These are phyloP conservation scores for Drosophila ironensis DNA, from an alignment of 1,140 invertebrate species.

Conservation along the genomic window DNA sequence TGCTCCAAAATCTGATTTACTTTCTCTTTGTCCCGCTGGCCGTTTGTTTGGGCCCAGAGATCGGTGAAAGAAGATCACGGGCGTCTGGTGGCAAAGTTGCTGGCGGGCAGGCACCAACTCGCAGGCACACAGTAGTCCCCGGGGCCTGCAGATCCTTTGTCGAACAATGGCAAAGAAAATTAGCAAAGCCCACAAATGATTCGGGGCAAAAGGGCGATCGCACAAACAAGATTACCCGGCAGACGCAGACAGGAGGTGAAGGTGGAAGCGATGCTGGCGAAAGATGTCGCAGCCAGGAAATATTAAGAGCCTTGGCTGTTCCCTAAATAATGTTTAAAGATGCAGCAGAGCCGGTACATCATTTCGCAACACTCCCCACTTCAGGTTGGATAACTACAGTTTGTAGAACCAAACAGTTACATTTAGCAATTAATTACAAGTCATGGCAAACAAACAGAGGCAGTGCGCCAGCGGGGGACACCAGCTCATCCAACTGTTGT, in stretches of 20 bases:
- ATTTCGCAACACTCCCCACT: not conserved
- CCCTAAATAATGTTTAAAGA: too few species aligned
- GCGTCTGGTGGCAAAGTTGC: constrained; percentile 54
- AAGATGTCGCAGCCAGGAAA: constrained; percentile 32
- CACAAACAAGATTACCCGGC: constrained; percentile 73
- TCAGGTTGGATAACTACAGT: not conserved
- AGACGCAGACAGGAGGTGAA: constrained; percentile 7
- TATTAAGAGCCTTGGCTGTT: too few species aligned
- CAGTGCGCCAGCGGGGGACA: not conserved
- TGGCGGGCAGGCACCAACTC: constrained; percentile 22
- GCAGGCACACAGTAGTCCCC: constrained; percentile 14
- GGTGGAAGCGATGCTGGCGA: constrained; percentile 13
- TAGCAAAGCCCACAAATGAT: constrained; percentile 67
- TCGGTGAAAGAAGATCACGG: constrained; percentile 57
- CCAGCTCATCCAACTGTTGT: constrained; percentile 50
- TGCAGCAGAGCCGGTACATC: too few species aligned
- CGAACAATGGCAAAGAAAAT: constrained; percentile 55
- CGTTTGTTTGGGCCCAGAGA: constrained; percentile 37
- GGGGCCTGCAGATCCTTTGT: constrained; percentile 3
- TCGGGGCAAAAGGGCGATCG: constrained; percentile 67
- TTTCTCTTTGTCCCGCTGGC: constrained; percentile 55
- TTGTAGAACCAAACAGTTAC: constrained; percentile 10
- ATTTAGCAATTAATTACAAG: constrained; percentile 36
- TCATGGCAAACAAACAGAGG: constrained; percentile 29
- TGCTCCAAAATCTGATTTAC: constrained; percentile 79